phyloP scores from a whole-genome alignment of 2,888 invertebrate genomes.

The Drosophila maculinotata region DNA sequence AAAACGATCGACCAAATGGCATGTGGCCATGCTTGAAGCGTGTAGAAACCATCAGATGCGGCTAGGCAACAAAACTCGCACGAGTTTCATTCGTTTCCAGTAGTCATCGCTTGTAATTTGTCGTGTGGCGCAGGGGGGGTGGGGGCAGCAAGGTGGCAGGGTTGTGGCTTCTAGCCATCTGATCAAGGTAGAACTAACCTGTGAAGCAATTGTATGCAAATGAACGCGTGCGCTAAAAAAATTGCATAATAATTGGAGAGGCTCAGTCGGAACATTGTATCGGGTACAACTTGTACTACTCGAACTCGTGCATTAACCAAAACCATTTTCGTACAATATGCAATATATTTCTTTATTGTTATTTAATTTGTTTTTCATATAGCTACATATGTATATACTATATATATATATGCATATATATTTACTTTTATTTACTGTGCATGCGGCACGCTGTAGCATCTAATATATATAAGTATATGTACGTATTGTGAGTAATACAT shows the following conservation, averaged over 20 bases:
- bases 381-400: slow-evolving; percentile 34
- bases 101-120: slow-evolving; percentile 13
- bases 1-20: slow-evolving; percentile 44
- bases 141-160: not conserved
- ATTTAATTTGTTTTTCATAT: slow-evolving; percentile 62
- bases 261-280: slow-evolving; percentile 3
- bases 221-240: slow-evolving; percentile 74
- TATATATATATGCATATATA: slow-evolving; percentile 22
- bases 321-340: slow-evolving; percentile 70
- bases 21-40: slow-evolving; percentile 44
- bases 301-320: slow-evolving; percentile 14
- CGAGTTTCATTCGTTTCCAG: slow-evolving; percentile 12
- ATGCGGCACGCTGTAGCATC: slow-evolving; percentile 53
- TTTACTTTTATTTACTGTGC: slow-evolving; percentile 46
- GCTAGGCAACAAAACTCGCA: slow-evolving; percentile 14
- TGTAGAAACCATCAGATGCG: slow-evolving; percentile 18
- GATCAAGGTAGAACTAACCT: slow-evolving; percentile 51
- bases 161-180: slow-evolving; percentile 2
- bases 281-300: not conserved
- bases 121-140: not conserved
- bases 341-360: slow-evolving; percentile 82
- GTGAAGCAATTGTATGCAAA: slow-evolving; percentile 74
- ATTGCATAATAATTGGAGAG: slow-evolving; percentile 71
- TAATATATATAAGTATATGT: slow-evolving; percentile 50
- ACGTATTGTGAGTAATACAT: slow-evolving; percentile 24